These are phyloP conservation scores for Naja naja DNA, from an alignment of 2,113 vertebrate genomes.

Conservation along the genomic window DNA sequence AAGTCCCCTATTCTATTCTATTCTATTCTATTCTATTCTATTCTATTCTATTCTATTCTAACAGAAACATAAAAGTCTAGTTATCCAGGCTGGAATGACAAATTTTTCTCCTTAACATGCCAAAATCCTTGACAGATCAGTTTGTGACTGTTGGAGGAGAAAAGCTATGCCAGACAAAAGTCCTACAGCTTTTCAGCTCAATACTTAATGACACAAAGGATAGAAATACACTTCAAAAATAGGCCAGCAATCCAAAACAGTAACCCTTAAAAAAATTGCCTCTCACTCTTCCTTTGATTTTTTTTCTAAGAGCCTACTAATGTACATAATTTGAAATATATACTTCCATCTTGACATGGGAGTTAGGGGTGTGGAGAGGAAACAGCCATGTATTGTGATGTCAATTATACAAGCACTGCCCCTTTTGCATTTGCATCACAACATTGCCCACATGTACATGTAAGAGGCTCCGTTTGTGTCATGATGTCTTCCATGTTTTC, in stretches of 20 bases:
- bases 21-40: too few relatives aligned
- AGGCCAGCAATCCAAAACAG: background rate
- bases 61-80: background rate
- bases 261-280: background rate
- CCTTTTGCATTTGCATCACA: background rate
- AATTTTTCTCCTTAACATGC: slow-evolving; percentile 19
- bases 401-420: background rate
- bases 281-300: background rate
- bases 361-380: background rate
- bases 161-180: background rate
- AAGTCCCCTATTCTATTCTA: too few relatives aligned
- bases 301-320: background rate
- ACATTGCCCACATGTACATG: background rate
- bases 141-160: background rate
- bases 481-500: background rate
- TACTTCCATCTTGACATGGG: background rate
- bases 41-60: background rate
- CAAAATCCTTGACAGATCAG: slow-evolving; percentile 8
- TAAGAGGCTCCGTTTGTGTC: background rate
- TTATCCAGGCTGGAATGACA: background rate
- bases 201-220: background rate
- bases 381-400: background rate
- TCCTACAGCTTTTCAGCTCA: background rate
- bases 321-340: background rate
- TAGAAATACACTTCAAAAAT: background rate